Evolutionary conservation across 2,888 invertebrate genomes (phyloP).

Genomic region (Rambutsinella grinnellia): DNA sequence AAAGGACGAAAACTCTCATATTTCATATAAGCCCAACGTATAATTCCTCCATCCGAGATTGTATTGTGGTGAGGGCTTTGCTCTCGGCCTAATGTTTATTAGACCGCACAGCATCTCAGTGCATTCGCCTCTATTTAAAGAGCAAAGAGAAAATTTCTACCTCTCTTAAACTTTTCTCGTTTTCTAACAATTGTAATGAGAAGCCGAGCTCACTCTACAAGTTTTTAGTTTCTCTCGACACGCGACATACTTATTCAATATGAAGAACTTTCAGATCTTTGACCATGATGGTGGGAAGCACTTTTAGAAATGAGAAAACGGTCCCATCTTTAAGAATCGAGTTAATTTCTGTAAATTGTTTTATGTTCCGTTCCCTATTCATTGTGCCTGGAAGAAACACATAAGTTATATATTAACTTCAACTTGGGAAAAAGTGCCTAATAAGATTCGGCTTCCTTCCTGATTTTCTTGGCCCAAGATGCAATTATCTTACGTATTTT

Average conservation of each 20-base stretch:
- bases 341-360: conserved; percentile 38
- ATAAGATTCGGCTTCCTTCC: background rate
- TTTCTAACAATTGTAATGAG: background rate
- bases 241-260: background rate
- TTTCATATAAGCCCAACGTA: background rate
- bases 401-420: conserved; percentile 14
- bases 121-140: background rate
- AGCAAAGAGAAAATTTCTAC: background rate
- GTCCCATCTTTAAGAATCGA: no score
- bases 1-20: background rate
- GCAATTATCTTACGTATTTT: background rate
- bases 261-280: no score
- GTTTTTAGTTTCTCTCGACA: background rate
- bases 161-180: no score
- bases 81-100: background rate
- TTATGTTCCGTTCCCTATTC: conserved; percentile 7
- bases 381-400: background rate
- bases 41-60: conserved; percentile 1
- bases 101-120: conserved; percentile 3
- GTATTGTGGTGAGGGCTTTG: background rate
- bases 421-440: background rate
- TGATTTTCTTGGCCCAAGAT: background rate
- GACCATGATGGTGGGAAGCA: no score
- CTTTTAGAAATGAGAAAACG: no score
- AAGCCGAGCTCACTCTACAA: background rate